phyloP scores from a whole-genome alignment of 2,888 invertebrate genomes.

The Sicus ferrugineus region DNA sequence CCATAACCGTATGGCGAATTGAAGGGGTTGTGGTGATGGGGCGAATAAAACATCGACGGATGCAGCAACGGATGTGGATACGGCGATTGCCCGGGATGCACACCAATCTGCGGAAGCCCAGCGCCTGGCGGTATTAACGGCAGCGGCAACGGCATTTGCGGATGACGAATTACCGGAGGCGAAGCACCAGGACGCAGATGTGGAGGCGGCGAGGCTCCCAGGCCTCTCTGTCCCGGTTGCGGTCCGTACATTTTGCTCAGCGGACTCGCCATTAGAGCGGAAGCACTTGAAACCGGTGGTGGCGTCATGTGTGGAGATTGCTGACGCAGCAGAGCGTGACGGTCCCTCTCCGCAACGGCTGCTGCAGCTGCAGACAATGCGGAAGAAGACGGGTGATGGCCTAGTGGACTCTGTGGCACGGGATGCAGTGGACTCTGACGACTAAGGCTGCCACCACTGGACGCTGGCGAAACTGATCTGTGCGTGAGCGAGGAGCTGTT shows the following conservation, averaged over 20 bases:
- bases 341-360: constrained; percentile 64
- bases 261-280: constrained; percentile 64
- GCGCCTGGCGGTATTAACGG: constrained; percentile 63
- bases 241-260: constrained; percentile 66
- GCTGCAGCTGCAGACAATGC: constrained; percentile 65
- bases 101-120: constrained; percentile 65
- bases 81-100: constrained; percentile 79
- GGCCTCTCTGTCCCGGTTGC: constrained; percentile 66
- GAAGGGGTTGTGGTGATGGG: constrained; percentile 72
- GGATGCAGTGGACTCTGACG: constrained; percentile 65
- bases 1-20: constrained; percentile 70
- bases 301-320: constrained; percentile 66
- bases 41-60: constrained; percentile 75
- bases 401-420: constrained; percentile 63
- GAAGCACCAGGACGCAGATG: constrained; percentile 65
- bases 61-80: constrained; percentile 75
- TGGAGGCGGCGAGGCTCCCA: constrained; percentile 66
- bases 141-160: constrained; percentile 65
- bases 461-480: constrained; percentile 62
- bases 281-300: constrained; percentile 65
- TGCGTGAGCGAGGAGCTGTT: constrained; percentile 55
- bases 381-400: constrained; percentile 64
- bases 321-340: constrained; percentile 62
- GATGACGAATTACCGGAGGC: constrained; percentile 67
- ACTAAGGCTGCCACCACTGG: constrained; percentile 60